Percentiles rank a stretch among this genome's conserved stretches.
Evolutionary conservation across 2,113 vertebrate genomes (phyloP).

Genomic region (Argyrosomus japonicus): DNA sequence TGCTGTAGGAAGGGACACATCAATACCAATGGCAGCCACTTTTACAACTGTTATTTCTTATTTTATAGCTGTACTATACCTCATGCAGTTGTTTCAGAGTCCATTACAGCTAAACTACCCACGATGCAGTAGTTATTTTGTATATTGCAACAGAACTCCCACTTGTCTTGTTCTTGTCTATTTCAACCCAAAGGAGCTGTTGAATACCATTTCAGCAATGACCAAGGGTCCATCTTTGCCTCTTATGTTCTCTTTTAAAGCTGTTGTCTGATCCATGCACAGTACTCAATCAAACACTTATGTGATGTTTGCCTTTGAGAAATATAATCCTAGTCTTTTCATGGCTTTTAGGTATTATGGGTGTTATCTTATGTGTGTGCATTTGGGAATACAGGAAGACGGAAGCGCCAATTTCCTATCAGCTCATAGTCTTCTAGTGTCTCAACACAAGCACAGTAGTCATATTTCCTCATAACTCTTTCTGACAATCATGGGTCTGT

Average conservation of each 20-base stretch:
- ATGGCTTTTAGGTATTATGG: background rate
- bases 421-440: background rate
- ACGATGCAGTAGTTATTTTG: background rate
- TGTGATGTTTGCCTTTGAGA: conserved; percentile 9
- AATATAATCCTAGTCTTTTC: background rate
- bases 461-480: background rate
- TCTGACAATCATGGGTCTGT: conserved; percentile 22
- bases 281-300: background rate
- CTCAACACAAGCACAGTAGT: background rate
- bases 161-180: background rate
- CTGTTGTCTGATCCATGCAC: background rate
- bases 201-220: conserved; percentile 17
- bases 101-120: conserved; percentile 20
- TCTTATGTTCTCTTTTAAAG: background rate
- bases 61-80: conserved; percentile 35
- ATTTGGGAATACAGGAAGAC: background rate
- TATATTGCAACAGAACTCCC: conserved; percentile 17
- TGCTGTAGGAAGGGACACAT: background rate
- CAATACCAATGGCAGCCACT: background rate
- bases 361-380: background rate
- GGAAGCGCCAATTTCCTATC: background rate
- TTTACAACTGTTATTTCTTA: conserved; percentile 35
- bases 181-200: background rate
- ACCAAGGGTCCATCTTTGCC: conserved; percentile 39
- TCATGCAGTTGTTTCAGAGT: conserved; percentile 29